Evolutionary conservation across 1,140 invertebrate genomes (phyloP).

Genomic region (Drosophila oshimai): DNA sequence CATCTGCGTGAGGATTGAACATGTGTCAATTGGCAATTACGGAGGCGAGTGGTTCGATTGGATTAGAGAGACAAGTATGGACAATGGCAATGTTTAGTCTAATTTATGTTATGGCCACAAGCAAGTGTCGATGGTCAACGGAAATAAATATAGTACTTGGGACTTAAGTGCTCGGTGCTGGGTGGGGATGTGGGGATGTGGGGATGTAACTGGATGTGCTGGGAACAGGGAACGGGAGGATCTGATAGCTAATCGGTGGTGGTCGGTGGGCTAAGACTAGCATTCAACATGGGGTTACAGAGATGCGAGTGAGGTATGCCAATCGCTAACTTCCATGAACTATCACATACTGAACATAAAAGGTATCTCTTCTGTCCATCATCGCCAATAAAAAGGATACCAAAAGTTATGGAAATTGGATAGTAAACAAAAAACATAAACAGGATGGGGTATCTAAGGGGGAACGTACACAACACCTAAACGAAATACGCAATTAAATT

Average conservation of each 20-base stretch:
- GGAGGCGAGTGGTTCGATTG: constrained; percentile 24
- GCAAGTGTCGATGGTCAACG: constrained; percentile 9
- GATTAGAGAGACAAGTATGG: constrained; percentile 40
- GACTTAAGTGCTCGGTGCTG: neutral
- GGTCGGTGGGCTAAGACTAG: neutral
- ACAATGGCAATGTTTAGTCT: constrained; percentile 27
- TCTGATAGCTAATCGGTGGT: neutral
- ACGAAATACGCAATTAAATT: constrained; percentile 52
- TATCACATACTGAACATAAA: constrained; percentile 8
- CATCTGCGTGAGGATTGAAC: constrained; percentile 66
- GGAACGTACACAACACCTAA: constrained; percentile 52
- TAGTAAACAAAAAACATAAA: constrained; percentile 3
- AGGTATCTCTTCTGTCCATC: neutral
- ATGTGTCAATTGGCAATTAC: constrained; percentile 33
- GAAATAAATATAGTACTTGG: constrained; percentile 6
- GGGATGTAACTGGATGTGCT: neutral
- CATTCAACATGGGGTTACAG: constrained; percentile 11
- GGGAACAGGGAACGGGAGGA: neutral
- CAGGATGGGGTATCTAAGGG: neutral
- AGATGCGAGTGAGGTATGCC: constrained; percentile 17
- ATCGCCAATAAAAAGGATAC: neutral
- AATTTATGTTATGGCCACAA: constrained; percentile 5
- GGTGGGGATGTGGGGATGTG: neutral
- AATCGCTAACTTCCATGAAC: neutral
- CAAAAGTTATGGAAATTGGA: neutral